Base-by-base conservation (phyloP, 2,888 invertebrate genomes). In the Tuta absoluta region DNA sequence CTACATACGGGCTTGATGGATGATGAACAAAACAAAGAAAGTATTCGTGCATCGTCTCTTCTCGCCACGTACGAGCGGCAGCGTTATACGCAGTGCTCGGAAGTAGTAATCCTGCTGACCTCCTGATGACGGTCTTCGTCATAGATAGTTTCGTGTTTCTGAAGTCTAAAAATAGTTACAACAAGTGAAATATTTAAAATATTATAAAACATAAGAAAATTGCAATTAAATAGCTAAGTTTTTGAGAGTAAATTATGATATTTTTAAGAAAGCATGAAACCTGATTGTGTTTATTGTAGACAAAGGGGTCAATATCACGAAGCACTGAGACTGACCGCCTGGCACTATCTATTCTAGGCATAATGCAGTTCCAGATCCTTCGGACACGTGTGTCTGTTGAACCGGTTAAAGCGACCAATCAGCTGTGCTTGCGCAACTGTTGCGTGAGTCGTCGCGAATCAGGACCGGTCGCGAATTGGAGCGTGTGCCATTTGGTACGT, bases 401-500 rank as follows among this genome's bases (percentile, higher is more conserved):
- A 56, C 56, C 56, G 56, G 56, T 56, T 33, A 68, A 49, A 38
- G 68, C 71, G 66, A 68, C 80, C 78, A 75, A 77, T 78, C 75
- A 74, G 71, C 65, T 68, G 66, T 62, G 66, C 71, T 84, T 81
- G 78, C 78, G 79, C 78, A 84, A 84, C 73, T 66, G 72, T 75
- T 77, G 79, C 81, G 77, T 75, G 73, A 64, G 69, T 72, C 76
- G 75, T 70, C 68, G 69, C 66, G 75, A 77, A 76, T 77, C 72
- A 73, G 63, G 70, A 84, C 84, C 79, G 79, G 83, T 82, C 66
- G 72, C 71, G 70, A 82, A 77, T 69, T 80, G 66, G 79, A 75
- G 71, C 75, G 70, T 63, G 70, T 67, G 68, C 74, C 69, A 70
- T 65, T 72, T 74, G 51, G 51, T 64, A 23, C 23, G 45, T 65